Evolutionary conservation across 2,797 vertebrate species (phyloP), one percentile per base, ranked within the genome.

Genomic region (Setipinna tenuifilis): DNA sequence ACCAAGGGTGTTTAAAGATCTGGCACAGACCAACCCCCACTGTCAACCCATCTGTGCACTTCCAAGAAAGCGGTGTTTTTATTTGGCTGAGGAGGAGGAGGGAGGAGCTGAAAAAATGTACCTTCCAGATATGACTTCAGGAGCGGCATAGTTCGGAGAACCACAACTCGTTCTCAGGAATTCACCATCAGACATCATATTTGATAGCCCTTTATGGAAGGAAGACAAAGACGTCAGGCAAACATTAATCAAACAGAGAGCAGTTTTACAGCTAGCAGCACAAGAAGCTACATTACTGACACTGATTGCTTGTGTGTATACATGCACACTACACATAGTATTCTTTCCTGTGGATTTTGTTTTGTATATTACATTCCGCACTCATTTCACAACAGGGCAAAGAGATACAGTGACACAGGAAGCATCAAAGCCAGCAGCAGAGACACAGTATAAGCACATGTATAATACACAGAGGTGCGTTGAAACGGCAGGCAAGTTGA

Each of bases 161-260:
- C 98, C 98, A 89, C 98, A 99, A 91, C 98, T 99, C 68, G 98
- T 99, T 92, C 98, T 96, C 93, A 99, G 94, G 93, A 99, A 99
- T 94, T 99, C 98, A 91, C 98, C 98, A 87, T 99, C 98, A 85
- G 98, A 99, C 98, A 99, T 99, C 98, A 99, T 99, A 94, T 99
- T 99, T 92, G 98, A 99, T 88, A 99, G 96, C 92, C 98, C 98
- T 99, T 6, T 16, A 41, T 1, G 16, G 31, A 14, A 41, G 50
- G 50, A 35, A 41, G 17, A 78, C 19, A 21, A 21, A 44, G 35
- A 78, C 65, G 41, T 44, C 58, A n/a, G 71, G 35, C 3, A 17
- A 41, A 35, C 12, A 35, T 4, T 16, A 35, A 75, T 19, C 16
- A 17, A 19, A 17, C 21, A 58, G 12, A 23, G 12, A 78, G 19